Percentiles rank a stretch among this genome's conserved stretches.
phyloP scores from a whole-genome alignment of 1,140 invertebrate genomes.

The Drosophila virilis region DNA sequence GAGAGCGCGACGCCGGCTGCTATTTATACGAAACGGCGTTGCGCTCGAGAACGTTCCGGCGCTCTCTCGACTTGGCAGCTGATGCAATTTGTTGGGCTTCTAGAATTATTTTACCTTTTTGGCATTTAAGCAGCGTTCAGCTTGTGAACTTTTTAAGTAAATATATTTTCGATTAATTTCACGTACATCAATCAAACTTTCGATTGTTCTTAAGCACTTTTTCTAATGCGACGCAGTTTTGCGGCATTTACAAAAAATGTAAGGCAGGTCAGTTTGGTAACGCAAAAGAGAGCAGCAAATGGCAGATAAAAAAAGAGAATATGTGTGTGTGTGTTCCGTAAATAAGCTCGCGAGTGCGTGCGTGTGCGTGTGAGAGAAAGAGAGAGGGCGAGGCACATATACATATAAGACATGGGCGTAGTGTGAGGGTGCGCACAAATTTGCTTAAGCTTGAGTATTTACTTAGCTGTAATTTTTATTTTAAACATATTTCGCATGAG shows the following conservation, averaged over 20 bases:
- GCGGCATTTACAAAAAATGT: neutral
- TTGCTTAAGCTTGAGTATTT: no score
- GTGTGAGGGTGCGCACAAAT: neutral
- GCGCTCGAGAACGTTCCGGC: conserved; percentile 48
- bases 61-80: conserved; percentile 49
- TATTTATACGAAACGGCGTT: conserved; percentile 57
- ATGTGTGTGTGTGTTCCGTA: neutral
- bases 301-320: neutral
- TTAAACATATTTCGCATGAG: no score
- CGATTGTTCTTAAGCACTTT: conserved; percentile 11
- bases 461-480: no score
- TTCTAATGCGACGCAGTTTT: neutral
- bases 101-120: conserved; percentile 31
- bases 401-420: neutral
- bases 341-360: neutral
- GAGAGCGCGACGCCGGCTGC: neutral
- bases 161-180: conserved; percentile 7
- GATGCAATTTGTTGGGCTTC: conserved; percentile 53
- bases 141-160: neutral
- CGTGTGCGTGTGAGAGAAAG: neutral
- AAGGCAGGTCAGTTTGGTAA: conserved; percentile 23
- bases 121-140: conserved; percentile 21
- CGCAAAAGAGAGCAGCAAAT: neutral
- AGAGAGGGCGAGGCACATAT: no score
- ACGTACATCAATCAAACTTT: conserved; percentile 10